These are phyloP conservation scores for Drosophila pseudotalamancana DNA, from an alignment of 2,888 invertebrate species.

Conservation along the genomic window DNA sequence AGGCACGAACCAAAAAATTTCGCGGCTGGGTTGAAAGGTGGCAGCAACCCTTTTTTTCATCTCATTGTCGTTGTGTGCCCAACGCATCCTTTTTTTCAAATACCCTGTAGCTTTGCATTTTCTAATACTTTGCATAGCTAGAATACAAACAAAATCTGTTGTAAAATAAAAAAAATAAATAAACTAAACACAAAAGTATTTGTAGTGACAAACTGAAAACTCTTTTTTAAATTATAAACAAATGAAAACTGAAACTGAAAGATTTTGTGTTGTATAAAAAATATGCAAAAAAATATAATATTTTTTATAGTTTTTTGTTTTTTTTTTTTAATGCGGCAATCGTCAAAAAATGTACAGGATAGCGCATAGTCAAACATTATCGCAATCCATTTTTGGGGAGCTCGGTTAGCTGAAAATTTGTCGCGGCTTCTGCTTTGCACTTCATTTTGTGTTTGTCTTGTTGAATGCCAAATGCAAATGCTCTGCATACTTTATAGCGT, in stretches of 20 bases:
- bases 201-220: too few relatives aligned
- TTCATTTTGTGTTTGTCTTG: conserved; percentile 79
- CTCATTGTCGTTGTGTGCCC: conserved; percentile 10
- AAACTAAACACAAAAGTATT: too few relatives aligned
- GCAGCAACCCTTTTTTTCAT: conserved; percentile 58
- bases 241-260: too few relatives aligned
- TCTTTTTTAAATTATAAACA: too few relatives aligned
- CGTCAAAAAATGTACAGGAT: conserved; percentile 3
- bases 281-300: background rate
- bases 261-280: too few relatives aligned
- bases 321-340: background rate
- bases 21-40: conserved; percentile 31
- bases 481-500: conserved; percentile 82
- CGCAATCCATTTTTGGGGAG: conserved; percentile 6
- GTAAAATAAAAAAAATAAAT: too few relatives aligned
- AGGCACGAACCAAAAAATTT: conserved; percentile 36
- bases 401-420: conserved; percentile 67
- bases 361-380: background rate
- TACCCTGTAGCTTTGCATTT: conserved; percentile 26
- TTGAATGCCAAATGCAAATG: conserved; percentile 83
- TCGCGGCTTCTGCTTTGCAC: conserved; percentile 70
- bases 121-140: background rate
- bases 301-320: background rate
- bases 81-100: conserved; percentile 28
- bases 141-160: too few relatives aligned